Base-by-base conservation (phyloP, 53 echinoderm and acorn worm genomes). In the Arbacia lixula region DNA sequence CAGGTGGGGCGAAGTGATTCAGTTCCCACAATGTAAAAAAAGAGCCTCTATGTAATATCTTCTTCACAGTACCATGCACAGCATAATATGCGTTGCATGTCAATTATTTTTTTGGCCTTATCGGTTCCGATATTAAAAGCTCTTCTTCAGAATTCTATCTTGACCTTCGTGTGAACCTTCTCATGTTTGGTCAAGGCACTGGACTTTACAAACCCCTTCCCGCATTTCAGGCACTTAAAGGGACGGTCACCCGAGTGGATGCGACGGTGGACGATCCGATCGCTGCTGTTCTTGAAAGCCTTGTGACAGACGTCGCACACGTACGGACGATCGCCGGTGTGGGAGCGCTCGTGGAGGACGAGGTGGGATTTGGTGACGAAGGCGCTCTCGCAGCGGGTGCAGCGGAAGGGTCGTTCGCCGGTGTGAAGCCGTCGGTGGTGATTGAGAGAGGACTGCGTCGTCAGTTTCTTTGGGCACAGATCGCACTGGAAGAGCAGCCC, bases 201-300 rank as follows among this genome's bases (percentile, higher is more conserved):
- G 31, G 30, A 29, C 63, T 63, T 63, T 27, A 61, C 32, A 43
- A 81, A 81, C 0, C 62, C 61, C 14, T 63, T 81, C 9, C 81
- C 81, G 10, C 81, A 81, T n/a, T 28, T 20, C 0, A 20, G 8
- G 29, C 81, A 81, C 25, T 33, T 19, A 17, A 81, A 81, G 2
- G 81, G 81, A 4, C 81, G 36, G 43, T 81, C 81, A 1, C 81
- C 81, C 3, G 61, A 62, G 49, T 81, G 81, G 9, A 63, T 81
- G 64, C 81, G 81, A 17, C 19, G 38, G 43, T 81, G 81, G 28
- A 81, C 50, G 1, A 81, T 12, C 22, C 61, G 43, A 34, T 81
- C 81, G 8, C 81, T 81, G 46, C 81, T 81, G 0, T 62, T 63
- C 10, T 63, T 39, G 50, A 81, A 81, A 0, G 62, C 61, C 39